Evolutionary conservation across 2,797 vertebrate genomes (phyloP).

Genomic region (Tauraco hartlaubi): DNA sequence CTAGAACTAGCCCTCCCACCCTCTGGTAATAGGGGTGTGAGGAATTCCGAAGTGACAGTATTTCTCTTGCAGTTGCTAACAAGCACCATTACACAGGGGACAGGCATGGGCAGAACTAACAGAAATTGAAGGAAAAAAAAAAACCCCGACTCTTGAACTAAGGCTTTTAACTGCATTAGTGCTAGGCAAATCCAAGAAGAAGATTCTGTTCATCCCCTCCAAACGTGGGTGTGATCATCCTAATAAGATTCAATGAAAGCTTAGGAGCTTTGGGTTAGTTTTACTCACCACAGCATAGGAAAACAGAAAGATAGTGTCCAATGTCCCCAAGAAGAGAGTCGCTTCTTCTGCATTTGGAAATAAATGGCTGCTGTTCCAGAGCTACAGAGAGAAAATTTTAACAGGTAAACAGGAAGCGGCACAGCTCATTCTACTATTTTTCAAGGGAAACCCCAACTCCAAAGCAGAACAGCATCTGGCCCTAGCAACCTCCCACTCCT

Average conservation of each 20-base stretch:
- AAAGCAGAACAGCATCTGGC: background rate
- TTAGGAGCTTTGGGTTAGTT: background rate
- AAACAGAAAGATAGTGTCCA: slow-evolving; percentile 97
- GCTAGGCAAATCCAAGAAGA: background rate
- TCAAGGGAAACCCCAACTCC: background rate
- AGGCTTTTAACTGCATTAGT: background rate
- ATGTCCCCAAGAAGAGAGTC: slow-evolving; percentile 91
- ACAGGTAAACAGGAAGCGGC: background rate
- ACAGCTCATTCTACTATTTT: background rate
- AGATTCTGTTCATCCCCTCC: background rate
- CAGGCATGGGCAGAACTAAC: background rate
- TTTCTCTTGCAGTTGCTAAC: background rate
- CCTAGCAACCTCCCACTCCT: background rate
- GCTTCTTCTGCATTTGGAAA: slow-evolving; percentile 87
- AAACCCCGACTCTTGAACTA: background rate
- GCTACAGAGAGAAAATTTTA: slow-evolving; percentile 74
- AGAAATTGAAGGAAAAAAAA: background rate
- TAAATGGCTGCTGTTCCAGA: slow-evolving; percentile 88
- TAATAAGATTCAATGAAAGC: background rate
- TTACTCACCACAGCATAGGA: slow-evolving; percentile 94
- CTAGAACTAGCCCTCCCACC: background rate
- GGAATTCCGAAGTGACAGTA: background rate
- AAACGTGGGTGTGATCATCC: background rate
- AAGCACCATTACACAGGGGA: background rate
- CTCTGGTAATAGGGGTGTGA: background rate